Base-by-base conservation (phyloP, 2,888 invertebrate species). In the Zaprionus lineosus region DNA sequence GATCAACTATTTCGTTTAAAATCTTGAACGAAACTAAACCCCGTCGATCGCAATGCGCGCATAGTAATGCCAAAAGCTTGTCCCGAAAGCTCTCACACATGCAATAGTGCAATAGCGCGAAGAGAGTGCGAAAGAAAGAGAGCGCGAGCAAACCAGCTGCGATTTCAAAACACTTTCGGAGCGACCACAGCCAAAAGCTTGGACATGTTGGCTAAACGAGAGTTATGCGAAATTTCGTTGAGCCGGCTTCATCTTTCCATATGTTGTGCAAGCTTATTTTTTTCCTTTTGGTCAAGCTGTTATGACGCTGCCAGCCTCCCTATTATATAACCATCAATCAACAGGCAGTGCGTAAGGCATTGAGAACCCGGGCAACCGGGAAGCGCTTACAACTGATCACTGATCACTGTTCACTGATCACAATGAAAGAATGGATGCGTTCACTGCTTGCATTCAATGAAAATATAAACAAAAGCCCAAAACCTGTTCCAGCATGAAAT, bases 401-500 rank as follows among this genome's bases (percentile, higher is more conserved):
- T 11, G 29, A n/a, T n/a, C n/a, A n/a, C 12, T 12, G 11, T 4
- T 11, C 12, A 12, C 11, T 12, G n/a, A 9, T 12, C n/a, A n/a
- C n/a, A n/a, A n/a, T n/a, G n/a, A n/a, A 21, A 34, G 7, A 29
- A 19, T 21, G 16, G 11, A 34, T 21, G 46, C n/a, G n/a, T 29
- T 29, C 16, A 26, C n/a, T 6, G 1, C 15, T 18, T 37, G 15
- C 16, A 12, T 51, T 29, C 11, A 26, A 19, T 26, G 9, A 12
- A 50, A 33, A 33, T 12, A 47, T 40, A 44, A 55, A 46, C 53
- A 55, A 58, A 33, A 41, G 28, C 33, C 11, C 6, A 34, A 60
- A 75, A 76, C 78, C 71, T 52, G 83, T 83, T 83, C 75, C 62
- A 63, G 55, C 55, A 51, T 72, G 56, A 31, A 5, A 48, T 61